Percentiles rank a stretch among this genome's conserved stretches.
phyloP scores from a whole-genome alignment of 2,888 invertebrate genomes.

The Hipparchia semele region DNA sequence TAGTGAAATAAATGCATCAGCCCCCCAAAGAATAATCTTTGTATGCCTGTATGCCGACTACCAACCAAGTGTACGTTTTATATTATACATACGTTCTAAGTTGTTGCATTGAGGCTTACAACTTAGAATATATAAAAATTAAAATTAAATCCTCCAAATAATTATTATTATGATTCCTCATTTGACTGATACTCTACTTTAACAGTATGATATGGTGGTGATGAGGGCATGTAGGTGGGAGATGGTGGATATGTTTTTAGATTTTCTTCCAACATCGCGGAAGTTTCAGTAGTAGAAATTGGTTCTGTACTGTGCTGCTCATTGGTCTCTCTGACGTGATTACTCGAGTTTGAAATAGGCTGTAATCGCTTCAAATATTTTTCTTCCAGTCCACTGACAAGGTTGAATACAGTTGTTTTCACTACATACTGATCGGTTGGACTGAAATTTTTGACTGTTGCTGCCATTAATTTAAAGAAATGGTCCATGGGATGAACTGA shows the following conservation, averaged over 20 bases:
- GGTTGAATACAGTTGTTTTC: slow-evolving; percentile 9
- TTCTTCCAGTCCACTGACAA: slow-evolving; percentile 10
- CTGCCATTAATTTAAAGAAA: slow-evolving; percentile 7
- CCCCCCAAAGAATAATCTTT: too few relatives aligned
- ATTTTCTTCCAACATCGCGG: neutral
- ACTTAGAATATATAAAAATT: too few relatives aligned
- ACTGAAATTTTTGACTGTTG: neutral
- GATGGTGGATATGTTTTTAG: neutral
- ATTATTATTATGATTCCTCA: neutral
- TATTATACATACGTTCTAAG: too few relatives aligned
- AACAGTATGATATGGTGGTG: neutral
- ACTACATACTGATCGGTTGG: neutral
- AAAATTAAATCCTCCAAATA: neutral
- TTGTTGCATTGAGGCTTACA: too few relatives aligned
- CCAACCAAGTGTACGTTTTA: too few relatives aligned
- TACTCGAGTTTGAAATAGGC: neutral
- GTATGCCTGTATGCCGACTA: too few relatives aligned
- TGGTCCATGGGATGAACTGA: neutral
- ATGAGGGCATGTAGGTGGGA: neutral
- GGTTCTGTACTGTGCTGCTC: neutral
- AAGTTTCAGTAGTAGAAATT: neutral
- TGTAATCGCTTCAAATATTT: neutral
- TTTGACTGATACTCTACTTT: slow-evolving; percentile 4
- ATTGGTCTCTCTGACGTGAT: neutral
- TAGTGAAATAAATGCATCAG: too few relatives aligned